Percentiles rank a stretch among this genome's conserved stretches.
These are phyloP conservation scores for Umimayanthus chanpuru DNA, from an alignment of 92 coral and sea anemone genomes.

Conservation along the genomic window DNA sequence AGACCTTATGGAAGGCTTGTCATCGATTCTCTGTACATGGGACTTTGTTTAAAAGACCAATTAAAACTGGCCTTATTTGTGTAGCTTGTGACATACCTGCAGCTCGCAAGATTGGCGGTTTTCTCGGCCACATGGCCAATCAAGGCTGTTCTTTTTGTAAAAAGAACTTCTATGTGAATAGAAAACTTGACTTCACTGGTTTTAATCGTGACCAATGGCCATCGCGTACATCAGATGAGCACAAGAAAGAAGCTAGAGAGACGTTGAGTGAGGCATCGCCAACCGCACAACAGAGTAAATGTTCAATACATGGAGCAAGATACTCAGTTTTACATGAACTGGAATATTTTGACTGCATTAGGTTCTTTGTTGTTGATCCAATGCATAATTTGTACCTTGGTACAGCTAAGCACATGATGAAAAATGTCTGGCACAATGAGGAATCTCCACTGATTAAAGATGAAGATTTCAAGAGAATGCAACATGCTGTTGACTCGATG, in stretches of 20 bases:
- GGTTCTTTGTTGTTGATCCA: conserved; percentile 58
- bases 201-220: conserved; percentile 66
- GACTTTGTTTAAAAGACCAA: conserved; percentile 47
- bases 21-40: conserved; percentile 52
- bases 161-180: conserved; percentile 43
- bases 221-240: conserved; percentile 50
- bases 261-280: conserved; percentile 48
- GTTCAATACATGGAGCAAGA: conserved; percentile 65
- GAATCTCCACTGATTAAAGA: conserved; percentile 41
- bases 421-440: conserved; percentile 58
- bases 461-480: too few relatives aligned
- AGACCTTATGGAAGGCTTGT: conserved; percentile 44
- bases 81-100: conserved; percentile 81
- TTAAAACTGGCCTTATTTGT: conserved; percentile 64
- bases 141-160: conserved; percentile 70
- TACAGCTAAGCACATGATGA: conserved; percentile 67
- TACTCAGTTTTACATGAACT: conserved; percentile 66
- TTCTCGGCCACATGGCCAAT: conserved; percentile 74
- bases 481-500: too few relatives aligned
- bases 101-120: conserved; percentile 67
- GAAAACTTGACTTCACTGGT: conserved; percentile 56
- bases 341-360: conserved; percentile 65
- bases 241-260: conserved; percentile 46
- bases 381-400: conserved; percentile 69
- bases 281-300: conserved; percentile 48